Conservation (phyloP, 1,140 invertebrate species). For the Dreissena polymorpha region DNA sequence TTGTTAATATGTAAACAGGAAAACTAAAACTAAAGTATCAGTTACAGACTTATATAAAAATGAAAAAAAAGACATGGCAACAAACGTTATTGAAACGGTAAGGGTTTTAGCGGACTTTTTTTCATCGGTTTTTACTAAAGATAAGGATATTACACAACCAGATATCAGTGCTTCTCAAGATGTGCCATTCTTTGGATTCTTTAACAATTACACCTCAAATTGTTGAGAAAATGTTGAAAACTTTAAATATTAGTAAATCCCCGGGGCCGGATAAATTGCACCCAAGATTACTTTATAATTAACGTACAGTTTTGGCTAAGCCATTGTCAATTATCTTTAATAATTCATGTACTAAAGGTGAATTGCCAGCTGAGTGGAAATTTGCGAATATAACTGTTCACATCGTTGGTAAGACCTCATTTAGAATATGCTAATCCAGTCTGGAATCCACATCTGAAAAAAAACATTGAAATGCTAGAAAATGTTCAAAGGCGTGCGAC, state of each 20-base stretch:
- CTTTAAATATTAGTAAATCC: not conserved
- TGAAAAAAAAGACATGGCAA: not conserved
- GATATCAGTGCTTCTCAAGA: not conserved
- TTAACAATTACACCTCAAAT: not conserved
- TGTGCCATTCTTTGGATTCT: not conserved
- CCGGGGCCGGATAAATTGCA: too few relatives aligned
- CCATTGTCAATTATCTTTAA: slow-evolving; percentile 3
- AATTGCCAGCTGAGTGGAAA: slow-evolving; percentile 24
- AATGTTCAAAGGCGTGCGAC: too few relatives aligned
- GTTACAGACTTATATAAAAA: slow-evolving; percentile 15
- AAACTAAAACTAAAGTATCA: slow-evolving; percentile 11
- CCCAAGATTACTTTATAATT: slow-evolving; percentile 9
- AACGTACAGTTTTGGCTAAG: not conserved
- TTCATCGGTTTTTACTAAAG: slow-evolving; percentile 1
- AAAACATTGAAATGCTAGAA: too few relatives aligned
- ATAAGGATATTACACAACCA: not conserved
- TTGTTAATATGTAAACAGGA: slow-evolving; percentile 10
- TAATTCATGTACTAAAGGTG: not conserved
- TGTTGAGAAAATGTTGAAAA: not conserved
- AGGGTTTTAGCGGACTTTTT: not conserved
- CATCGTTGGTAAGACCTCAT: too few relatives aligned
- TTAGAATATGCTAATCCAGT: too few relatives aligned
- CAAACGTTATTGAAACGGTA: not conserved
- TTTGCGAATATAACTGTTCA: not conserved
- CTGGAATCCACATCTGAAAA: too few relatives aligned